Evolutionary conservation across 64 coral and sea anemone species (phyloP), one percentile per base, ranked within the genome.

Genomic region (Exaiptasia diaphana): DNA sequence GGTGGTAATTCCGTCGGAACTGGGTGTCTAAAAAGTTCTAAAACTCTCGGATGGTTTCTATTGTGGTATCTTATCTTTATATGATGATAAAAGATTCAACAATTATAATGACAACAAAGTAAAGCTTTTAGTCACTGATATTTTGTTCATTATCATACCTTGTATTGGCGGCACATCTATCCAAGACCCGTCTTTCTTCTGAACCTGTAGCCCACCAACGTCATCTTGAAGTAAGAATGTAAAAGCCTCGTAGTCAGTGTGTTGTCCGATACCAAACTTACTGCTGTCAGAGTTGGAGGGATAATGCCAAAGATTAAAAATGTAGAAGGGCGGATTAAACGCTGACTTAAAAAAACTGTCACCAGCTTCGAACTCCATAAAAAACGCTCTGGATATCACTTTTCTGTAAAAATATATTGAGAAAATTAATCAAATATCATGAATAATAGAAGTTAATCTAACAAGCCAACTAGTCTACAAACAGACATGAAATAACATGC

Each of bases 181-280:
- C 89, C 89, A 91, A 5, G 53, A 25, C 15, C 89, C 89, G 33
- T 46, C 25, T 9, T 20, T 61, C 61, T 50, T 79, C 26, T 79
- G 11, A 3, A 78, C 50, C 30, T 91, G 81, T 20, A 91, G 64
- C 10, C 89, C 89, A 32, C 89, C 89, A 20, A 91, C 74, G 3
- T 48, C 50, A 52, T 91, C 89, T 39, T 91, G 89, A 23, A 85
- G 82, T 1, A 91, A 54, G 2, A 91, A 12, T 10, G 82, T 86
- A 18, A 91, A 33, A 18, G 53, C 73, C 8, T 78, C 89, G 43
- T 91, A 91, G 64, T 91, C 89, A 38, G 89, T 91, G 40, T 91
- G 82, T 20, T 63, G 81, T 17, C 82, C 74, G 12, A 71, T 68
- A 38, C 88, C 89, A 81, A 73, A 86, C 1, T 45, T 41, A 13